These are phyloP conservation scores for Apocheima hispidaria DNA, from an alignment of 2,888 invertebrate species.

Conservation along the genomic window DNA sequence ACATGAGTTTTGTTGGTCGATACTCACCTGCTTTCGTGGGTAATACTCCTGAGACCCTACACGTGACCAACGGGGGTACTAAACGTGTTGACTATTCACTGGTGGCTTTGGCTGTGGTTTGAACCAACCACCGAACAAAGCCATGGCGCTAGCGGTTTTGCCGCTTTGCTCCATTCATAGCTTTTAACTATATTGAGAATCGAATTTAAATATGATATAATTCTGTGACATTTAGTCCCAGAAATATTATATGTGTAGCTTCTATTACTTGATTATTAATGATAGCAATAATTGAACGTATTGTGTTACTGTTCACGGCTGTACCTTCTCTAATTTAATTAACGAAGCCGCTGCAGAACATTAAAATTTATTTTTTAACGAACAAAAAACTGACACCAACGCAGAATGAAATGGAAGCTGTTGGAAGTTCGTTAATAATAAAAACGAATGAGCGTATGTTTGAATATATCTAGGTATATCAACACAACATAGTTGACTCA, in stretches of 20 bases:
- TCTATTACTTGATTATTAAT: neutral
- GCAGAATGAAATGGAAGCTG: slow-evolving; percentile 23
- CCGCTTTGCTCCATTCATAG: too few species aligned
- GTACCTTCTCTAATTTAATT: slow-evolving; percentile 28
- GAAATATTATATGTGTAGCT: neutral
- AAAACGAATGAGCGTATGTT: neutral
- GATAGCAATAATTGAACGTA: neutral
- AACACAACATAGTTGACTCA: too few species aligned
- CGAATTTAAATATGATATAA: neutral
- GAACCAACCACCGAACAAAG: too few species aligned
- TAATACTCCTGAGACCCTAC: too few species aligned
- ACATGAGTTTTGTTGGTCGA: too few species aligned
- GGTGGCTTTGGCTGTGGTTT: too few species aligned
- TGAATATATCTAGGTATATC: neutral
- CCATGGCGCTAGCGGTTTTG: too few species aligned
- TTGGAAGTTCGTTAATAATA: slow-evolving; percentile 13
- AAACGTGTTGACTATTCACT: too few species aligned
- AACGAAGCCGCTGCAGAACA: slow-evolving; percentile 30
- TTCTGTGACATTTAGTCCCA: neutral
- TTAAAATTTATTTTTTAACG: slow-evolving; percentile 19
- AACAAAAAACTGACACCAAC: slow-evolving; percentile 21
- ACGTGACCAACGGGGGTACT: too few species aligned
- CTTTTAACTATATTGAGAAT: too few species aligned
- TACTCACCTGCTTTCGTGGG: too few species aligned
- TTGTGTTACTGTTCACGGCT: slow-evolving; percentile 10